Conservation (phyloP, 2,797 vertebrate genomes). For the Propithecus perrieri region DNA sequence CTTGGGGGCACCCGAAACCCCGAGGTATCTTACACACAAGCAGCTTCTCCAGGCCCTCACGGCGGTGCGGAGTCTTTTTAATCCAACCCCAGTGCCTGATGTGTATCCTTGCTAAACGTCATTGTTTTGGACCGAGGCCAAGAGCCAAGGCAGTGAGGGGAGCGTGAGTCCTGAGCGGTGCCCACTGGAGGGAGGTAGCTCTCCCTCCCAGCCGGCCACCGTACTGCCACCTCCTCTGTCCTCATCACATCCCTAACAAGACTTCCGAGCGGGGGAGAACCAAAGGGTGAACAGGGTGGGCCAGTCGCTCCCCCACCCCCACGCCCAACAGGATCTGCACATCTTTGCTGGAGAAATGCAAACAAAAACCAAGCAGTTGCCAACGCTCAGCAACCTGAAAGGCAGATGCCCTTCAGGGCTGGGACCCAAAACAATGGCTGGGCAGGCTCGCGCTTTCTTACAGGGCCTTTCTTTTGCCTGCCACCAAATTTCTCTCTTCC, state of each 20-base stretch:
- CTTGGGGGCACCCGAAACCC: not conserved
- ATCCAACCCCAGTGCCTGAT: not conserved
- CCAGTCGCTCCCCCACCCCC: not conserved
- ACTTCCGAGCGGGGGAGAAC: not conserved
- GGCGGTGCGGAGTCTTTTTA: not conserved
- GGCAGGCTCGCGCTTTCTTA: not conserved
- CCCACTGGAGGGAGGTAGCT: not conserved
- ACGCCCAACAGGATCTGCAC: not conserved
- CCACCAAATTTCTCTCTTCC: not conserved
- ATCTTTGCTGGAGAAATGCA: not conserved
- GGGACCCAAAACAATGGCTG: not conserved
- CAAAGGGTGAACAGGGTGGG: not conserved
- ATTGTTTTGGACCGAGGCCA: not conserved
- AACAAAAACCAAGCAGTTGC: not conserved
- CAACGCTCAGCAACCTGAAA: not conserved
- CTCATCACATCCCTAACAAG: not conserved
- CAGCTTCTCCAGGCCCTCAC: not conserved
- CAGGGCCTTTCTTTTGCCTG: not conserved
- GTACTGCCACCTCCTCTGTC: not conserved
- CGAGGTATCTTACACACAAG: rapidly evolving
- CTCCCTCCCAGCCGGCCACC: not conserved
- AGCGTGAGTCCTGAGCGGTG: not conserved
- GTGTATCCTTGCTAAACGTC: not conserved
- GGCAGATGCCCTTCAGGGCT: too few relatives aligned
- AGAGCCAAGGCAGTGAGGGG: not conserved